Base-by-base conservation (phyloP, 2,113 vertebrate species). In the Bufo bufo region DNA sequence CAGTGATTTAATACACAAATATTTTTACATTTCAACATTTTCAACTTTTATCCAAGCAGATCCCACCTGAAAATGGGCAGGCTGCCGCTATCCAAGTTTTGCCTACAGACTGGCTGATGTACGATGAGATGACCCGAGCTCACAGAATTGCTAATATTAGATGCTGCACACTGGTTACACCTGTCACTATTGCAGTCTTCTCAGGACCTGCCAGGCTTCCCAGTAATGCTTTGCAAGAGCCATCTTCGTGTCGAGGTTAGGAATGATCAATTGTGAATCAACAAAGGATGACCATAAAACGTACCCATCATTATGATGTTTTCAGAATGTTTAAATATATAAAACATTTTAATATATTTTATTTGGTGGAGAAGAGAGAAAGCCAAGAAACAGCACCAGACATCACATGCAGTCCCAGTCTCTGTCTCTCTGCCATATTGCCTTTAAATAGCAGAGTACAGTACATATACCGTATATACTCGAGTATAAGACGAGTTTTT, bases 71-170 rank as follows among this genome's bases (percentile, higher is more conserved):
- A 80, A 96, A 96, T 84, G 94, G 94, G n/a, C 96, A 97, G 85
- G 88, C 93, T 86, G 94, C 94, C 89, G 94, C 94, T 0, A 61
- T 96, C 87, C 94, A 95, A 85, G 93, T 93, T 0, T 92, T 97
- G 13, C 98, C 97, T 84, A 96, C 97, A 66, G 96, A 97, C 90
- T 99, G 98, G 98, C 88, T 99, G 80, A 95, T 99, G 90, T 99
- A 97, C 84, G 96, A 99, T 13, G 97, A 99, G 94, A 98, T 99
- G 96, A 97, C 93, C 0, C 95, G 96, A 90, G 95, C 95, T 13
- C 95, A 97, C 86, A 93, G 96, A 89, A 96, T 96, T 92, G 96
- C 96, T 71, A 98, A 94, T 86, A 94, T 99, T 66, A 95, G 96
- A 69, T 99, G 98, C 85, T 99, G 97, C 87, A 96, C 98, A 20